Percentiles rank a stretch among this genome's conserved stretches.
phyloP scores from a whole-genome alignment of 2,797 vertebrate genomes.

The Tiaroga cobitis region DNA sequence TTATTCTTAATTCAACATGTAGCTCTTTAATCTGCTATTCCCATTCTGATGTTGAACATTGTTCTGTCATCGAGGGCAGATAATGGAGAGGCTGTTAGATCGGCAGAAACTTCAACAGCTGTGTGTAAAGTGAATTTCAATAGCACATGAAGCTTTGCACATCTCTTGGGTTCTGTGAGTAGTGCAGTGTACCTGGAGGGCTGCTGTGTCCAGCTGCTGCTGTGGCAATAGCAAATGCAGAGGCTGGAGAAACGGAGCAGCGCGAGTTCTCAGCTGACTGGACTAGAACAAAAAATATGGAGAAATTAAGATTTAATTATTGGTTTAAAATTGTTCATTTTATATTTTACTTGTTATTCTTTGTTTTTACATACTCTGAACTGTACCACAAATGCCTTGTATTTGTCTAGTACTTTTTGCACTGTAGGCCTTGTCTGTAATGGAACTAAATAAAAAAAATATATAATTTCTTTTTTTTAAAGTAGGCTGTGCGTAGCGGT shows the following conservation, averaged over 20 bases:
- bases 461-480: too few relatives aligned
- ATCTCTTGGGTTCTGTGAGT: background rate
- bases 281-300: slow-evolving; percentile 72
- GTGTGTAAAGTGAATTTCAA: background rate
- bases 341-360: too few relatives aligned
- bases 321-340: too few relatives aligned
- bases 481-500: too few relatives aligned
- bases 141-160: background rate
- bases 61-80: background rate
- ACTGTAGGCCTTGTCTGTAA: too few relatives aligned
- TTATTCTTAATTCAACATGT: background rate
- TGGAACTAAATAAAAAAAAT: too few relatives aligned
- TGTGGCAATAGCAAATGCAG: slow-evolving; percentile 96
- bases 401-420: too few relatives aligned
- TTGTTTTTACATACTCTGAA: too few relatives aligned
- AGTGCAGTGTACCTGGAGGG: slow-evolving; percentile 81
- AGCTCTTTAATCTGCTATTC: background rate
- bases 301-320: slow-evolving; percentile 5
- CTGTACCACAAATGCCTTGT: too few relatives aligned
- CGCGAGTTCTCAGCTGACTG: slow-evolving; percentile 88
- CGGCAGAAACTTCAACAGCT: background rate
- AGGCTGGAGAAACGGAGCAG: slow-evolving; percentile 92
- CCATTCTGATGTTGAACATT: background rate
- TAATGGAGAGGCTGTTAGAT: background rate
- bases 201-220: slow-evolving; percentile 93